These are phyloP conservation scores for Congeria kusceri DNA, from an alignment of 2,888 invertebrate genomes.

Conservation along the genomic window DNA sequence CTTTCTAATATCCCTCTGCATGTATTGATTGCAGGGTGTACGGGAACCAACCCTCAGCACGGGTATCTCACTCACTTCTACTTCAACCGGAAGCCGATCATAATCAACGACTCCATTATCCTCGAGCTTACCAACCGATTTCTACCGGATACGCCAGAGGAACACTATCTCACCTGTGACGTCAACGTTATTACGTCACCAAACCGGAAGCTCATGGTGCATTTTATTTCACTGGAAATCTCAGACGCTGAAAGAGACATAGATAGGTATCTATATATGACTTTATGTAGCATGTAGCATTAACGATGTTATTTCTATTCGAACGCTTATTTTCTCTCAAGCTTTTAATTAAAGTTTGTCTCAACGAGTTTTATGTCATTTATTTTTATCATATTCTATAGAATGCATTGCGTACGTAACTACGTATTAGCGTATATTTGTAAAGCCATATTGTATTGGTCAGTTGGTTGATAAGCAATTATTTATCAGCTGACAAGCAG, in stretches of 20 bases:
- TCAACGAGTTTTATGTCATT: too few relatives aligned
- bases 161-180: constrained; percentile 63
- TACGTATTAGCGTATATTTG: too few relatives aligned
- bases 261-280: constrained; percentile 66
- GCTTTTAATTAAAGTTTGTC: too few relatives aligned
- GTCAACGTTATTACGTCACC: constrained; percentile 63
- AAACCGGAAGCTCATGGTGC: constrained; percentile 59
- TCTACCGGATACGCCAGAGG: constrained; percentile 47
- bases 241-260: constrained; percentile 61
- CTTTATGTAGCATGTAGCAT: neutral
- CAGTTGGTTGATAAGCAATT: too few relatives aligned
- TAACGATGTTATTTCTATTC: too few relatives aligned
- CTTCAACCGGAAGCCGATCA: constrained; percentile 49
- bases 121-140: constrained; percentile 70
- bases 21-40: constrained; percentile 27
- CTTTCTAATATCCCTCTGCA: too few relatives aligned
- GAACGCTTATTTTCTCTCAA: too few relatives aligned
- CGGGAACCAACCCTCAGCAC: constrained; percentile 28
- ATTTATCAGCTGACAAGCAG: too few relatives aligned
- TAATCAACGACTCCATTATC: constrained; percentile 70
- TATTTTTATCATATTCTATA: too few relatives aligned
- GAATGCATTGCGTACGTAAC: too few relatives aligned
- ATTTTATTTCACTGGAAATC: constrained; percentile 71
- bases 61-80: constrained; percentile 69
- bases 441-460: too few relatives aligned